Evolutionary conservation across 2,113 vertebrate genomes (phyloP).

Genomic region (Ceyx margarethae): DNA sequence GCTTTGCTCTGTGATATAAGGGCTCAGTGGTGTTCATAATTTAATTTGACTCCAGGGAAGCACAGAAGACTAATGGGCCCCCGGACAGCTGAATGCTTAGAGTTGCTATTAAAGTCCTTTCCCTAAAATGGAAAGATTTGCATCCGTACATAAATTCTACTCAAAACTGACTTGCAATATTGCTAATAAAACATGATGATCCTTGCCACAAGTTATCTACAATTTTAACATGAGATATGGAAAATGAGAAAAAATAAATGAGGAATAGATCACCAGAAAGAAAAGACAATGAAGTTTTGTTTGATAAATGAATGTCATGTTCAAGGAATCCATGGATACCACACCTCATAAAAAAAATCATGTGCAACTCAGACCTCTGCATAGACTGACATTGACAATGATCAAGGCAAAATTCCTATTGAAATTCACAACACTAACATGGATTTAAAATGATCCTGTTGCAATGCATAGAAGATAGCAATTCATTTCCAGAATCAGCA

Average conservation of each 20-base stretch:
- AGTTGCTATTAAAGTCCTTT: neutral
- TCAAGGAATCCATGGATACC: neutral
- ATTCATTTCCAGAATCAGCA: neutral
- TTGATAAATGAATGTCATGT: neutral
- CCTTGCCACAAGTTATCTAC: neutral
- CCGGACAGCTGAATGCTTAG: neutral
- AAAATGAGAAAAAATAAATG: neutral
- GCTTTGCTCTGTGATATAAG: neutral
- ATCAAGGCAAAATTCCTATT: neutral
- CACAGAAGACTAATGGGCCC: conserved; percentile 35
- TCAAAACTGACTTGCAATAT: neutral
- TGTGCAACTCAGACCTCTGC: rapidly evolving
- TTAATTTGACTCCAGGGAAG: conserved; percentile 54
- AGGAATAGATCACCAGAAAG: neutral
- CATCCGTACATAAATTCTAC: neutral
- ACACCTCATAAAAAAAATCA: neutral
- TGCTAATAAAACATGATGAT: neutral
- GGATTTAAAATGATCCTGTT: neutral
- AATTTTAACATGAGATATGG: neutral
- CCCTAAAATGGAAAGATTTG: neutral
- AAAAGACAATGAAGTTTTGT: neutral
- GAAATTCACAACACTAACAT: neutral
- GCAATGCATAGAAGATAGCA: neutral
- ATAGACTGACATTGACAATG: neutral
- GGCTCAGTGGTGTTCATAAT: neutral